phyloP scores from a whole-genome alignment of 2,888 invertebrate species.

The Apamea monoglypha region DNA sequence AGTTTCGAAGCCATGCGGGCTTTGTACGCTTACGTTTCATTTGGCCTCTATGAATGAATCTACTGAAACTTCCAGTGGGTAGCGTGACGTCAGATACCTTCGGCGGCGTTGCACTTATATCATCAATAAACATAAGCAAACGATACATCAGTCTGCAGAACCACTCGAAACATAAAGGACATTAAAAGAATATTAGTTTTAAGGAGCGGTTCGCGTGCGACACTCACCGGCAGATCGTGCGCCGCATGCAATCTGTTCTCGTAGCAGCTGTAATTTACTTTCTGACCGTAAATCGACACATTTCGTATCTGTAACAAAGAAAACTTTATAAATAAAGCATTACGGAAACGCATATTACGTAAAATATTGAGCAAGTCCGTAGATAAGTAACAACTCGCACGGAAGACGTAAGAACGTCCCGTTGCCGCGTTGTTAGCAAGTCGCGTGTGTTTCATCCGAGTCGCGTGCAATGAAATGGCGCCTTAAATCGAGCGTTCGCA shows the following conservation, averaged over 20 bases:
- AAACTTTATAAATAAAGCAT: slow-evolving; percentile 20
- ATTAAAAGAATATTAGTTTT: slow-evolving; percentile 54
- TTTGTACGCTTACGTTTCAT: background rate
- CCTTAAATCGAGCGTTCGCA: slow-evolving; percentile 41
- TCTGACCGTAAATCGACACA: slow-evolving; percentile 23
- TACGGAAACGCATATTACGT: slow-evolving; percentile 21
- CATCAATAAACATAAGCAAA: slow-evolving; percentile 12
- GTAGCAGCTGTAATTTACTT: slow-evolving; percentile 33
- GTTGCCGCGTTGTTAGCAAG: background rate
- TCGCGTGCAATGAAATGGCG: slow-evolving; percentile 48
- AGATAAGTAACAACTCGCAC: background rate
- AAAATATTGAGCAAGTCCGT: slow-evolving; percentile 6
- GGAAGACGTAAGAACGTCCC: background rate
- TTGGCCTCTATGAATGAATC: slow-evolving; percentile 1
- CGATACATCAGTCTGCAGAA: slow-evolving; percentile 1
- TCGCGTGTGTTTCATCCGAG: slow-evolving; percentile 28
- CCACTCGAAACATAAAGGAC: slow-evolving; percentile 13
- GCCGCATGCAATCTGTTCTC: slow-evolving; percentile 31
- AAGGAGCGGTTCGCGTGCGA: slow-evolving; percentile 57
- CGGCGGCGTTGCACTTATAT: background rate
- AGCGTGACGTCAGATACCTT: too few relatives aligned
- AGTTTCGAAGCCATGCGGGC: background rate
- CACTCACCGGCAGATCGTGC: slow-evolving; percentile 1
- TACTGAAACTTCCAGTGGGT: background rate
- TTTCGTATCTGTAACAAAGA: slow-evolving; percentile 9